phyloP scores from a whole-genome alignment of 1,140 invertebrate species.

The Cecropterus lyciades region DNA sequence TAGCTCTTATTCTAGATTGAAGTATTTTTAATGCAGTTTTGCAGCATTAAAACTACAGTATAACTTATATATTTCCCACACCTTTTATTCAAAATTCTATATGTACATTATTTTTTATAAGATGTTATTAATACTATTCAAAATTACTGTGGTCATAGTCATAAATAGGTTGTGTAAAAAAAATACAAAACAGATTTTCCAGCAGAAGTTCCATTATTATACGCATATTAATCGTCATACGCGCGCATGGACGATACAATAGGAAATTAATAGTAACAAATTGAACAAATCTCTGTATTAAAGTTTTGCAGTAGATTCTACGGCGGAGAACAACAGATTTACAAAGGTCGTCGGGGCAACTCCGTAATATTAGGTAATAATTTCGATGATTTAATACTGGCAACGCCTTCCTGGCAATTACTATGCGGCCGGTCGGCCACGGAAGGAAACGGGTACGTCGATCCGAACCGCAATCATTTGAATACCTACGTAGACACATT shows the following conservation, averaged over 20 bases:
- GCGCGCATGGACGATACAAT: conserved; percentile 46
- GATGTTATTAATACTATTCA: too few species aligned
- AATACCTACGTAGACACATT: conserved; percentile 74
- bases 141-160: too few species aligned
- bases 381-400: conserved; percentile 76
- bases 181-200: too few species aligned
- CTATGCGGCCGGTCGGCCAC: conserved; percentile 67
- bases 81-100: too few species aligned
- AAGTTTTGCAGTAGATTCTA: conserved; percentile 62
- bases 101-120: too few species aligned
- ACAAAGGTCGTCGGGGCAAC: conserved; percentile 58
- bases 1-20: too few species aligned
- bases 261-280: conserved; percentile 63
- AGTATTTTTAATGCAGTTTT: too few species aligned
- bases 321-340: conserved; percentile 77
- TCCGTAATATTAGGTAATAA: conserved; percentile 78
- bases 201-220: too few species aligned
- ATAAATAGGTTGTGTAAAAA: too few species aligned
- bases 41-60: too few species aligned
- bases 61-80: too few species aligned
- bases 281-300: conserved; percentile 73
- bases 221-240: too few species aligned
- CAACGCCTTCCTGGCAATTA: conserved; percentile 72
- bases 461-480: conserved; percentile 76
- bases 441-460: conserved; percentile 77